Evolutionary conservation across 2,113 vertebrate genomes (phyloP), one percentile per base, ranked within the genome.

Genomic region (Pandion haliaetus): DNA sequence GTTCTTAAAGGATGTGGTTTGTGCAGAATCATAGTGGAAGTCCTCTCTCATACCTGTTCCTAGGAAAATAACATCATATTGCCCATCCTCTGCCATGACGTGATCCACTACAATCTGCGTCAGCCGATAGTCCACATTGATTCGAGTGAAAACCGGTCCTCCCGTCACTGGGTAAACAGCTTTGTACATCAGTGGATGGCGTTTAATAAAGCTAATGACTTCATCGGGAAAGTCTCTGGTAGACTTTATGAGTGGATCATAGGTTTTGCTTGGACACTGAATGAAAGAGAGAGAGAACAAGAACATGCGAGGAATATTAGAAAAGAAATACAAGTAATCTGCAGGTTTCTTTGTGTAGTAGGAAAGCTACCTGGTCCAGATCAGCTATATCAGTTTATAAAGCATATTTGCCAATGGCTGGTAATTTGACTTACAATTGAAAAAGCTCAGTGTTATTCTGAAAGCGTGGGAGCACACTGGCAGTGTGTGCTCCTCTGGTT

Each of bases 191-290:
- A 99, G 97, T 0, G 99, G 99, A 78, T 99, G 99, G 55, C 98
- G 97, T 26, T 98, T 98, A 47, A 99, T 99, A 96, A 99, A 99
- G 86, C 99, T 99, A 79, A 99, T 97, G 36, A 99, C 99, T 17
- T 99, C 99, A 47, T 99, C 99, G 0, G 99, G 99, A 73, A 99
- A 99, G 97, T 99, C 99, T 93, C 99, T 99, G 29, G 99, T 99
- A 21, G 99, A 99, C 94, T 99, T 99, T 92, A 99, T 98, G 57
- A 98, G 96, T 0, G 99, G 99, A 71, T 99, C 99, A 10, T 99
- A 99, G 3, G 99, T 99, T 97, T 98, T 99, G 96, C 99, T 99
- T 38, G 99, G 99, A 92, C 99, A 99, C 99, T 99, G 95, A 67
- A 88, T 0, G 5, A 81, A 36, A 81, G 76, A 85, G 10, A 77